These are phyloP conservation scores for Oligia latruncula DNA, from an alignment of 2,888 invertebrate genomes.

Conservation along the genomic window DNA sequence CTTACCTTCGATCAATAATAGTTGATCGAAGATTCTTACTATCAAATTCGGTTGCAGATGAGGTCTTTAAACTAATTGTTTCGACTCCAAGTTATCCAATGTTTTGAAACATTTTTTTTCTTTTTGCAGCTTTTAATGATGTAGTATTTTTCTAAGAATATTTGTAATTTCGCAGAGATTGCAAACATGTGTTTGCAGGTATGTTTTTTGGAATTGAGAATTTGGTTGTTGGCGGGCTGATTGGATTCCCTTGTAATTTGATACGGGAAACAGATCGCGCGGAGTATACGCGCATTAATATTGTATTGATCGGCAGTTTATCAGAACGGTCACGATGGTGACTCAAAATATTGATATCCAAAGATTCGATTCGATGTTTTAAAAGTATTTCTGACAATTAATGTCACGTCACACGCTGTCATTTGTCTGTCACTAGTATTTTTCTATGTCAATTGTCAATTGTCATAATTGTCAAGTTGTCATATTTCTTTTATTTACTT, in stretches of 20 bases:
- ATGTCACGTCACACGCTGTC: constrained; percentile 5
- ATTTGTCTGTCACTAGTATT: background rate
- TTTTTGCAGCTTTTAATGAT: too few relatives aligned
- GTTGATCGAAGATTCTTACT: too few relatives aligned
- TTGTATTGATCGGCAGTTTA: background rate
- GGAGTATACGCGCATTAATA: background rate
- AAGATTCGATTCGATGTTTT: background rate
- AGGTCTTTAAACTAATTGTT: too few relatives aligned
- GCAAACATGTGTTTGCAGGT: too few relatives aligned
- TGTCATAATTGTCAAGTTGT: too few relatives aligned
- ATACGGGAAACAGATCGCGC: background rate
- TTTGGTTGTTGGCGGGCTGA: background rate
- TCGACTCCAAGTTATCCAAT: background rate
- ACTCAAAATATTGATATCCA: background rate
- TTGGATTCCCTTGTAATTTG: background rate
- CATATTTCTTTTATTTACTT: constrained; percentile 23
- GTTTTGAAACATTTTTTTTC: background rate
- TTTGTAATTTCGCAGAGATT: too few relatives aligned
- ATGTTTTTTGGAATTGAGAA: background rate
- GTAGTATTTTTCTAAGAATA: too few relatives aligned
- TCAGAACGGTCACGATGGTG: background rate
- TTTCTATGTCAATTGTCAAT: too few relatives aligned
- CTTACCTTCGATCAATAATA: too few relatives aligned
- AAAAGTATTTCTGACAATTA: background rate
- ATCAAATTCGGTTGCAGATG: too few relatives aligned